phyloP scores from a whole-genome alignment of 2,888 invertebrate species.

The Dromius quadrimaculatus region DNA sequence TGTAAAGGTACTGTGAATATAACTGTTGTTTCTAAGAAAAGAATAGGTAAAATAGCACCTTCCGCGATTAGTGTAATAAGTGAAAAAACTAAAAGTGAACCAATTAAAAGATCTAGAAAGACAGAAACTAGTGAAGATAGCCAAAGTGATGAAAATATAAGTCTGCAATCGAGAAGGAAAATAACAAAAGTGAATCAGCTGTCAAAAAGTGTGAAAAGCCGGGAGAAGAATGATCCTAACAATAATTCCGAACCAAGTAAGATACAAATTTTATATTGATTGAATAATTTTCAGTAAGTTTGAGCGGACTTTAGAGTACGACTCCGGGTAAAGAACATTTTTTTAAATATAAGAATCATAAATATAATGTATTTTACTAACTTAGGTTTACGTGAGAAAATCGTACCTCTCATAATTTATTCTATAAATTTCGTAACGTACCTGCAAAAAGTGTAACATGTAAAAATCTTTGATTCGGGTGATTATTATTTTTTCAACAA shows the following conservation, averaged over 20 bases:
- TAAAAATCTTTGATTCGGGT: too few relatives aligned
- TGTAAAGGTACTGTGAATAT: constrained; percentile 62
- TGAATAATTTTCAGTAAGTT: too few relatives aligned
- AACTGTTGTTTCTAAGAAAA: constrained; percentile 48
- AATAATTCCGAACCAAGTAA: constrained; percentile 43
- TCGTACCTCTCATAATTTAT: too few relatives aligned
- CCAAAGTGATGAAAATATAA: constrained; percentile 60
- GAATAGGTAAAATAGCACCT: constrained; percentile 43
- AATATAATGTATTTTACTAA: too few relatives aligned
- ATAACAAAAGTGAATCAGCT: constrained; percentile 53
- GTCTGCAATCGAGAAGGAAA: constrained; percentile 55
- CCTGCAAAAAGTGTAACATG: too few relatives aligned
- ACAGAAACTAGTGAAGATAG: constrained; percentile 59
- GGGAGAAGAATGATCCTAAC: constrained; percentile 54
- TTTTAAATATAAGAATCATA: too few relatives aligned
- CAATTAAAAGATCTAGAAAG: constrained; percentile 51
- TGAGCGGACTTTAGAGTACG: background rate
- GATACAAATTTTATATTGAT: background rate
- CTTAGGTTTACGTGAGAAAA: too few relatives aligned
- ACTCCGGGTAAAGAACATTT: too few relatives aligned
- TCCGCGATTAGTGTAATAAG: constrained; percentile 19
- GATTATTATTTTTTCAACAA: too few relatives aligned
- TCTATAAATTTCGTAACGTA: too few relatives aligned
- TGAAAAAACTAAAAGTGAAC: constrained; percentile 1
- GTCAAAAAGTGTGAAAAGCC: constrained; percentile 52